phyloP scores from a whole-genome alignment of 2,113 vertebrate species.

The Anolis sagrei region DNA sequence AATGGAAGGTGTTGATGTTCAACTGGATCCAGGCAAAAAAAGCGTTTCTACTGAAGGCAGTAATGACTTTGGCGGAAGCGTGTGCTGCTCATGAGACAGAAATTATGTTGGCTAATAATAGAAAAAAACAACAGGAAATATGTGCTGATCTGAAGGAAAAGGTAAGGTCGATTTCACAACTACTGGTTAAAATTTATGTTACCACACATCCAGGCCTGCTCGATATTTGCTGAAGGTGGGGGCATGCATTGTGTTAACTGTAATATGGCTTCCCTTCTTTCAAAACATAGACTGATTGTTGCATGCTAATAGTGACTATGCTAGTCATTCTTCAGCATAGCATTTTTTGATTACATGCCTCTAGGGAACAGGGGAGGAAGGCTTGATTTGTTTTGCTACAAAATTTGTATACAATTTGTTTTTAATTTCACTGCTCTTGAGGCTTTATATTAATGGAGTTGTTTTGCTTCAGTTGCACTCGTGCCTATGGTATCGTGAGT shows the following conservation, averaged over 20 bases:
- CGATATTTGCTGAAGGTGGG: neutral
- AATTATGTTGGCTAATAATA: slow-evolving; percentile 72
- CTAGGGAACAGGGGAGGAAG: neutral
- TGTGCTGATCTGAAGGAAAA: slow-evolving; percentile 87
- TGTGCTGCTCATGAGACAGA: slow-evolving; percentile 79
- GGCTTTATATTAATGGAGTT: slow-evolving; percentile 11
- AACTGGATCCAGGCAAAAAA: slow-evolving; percentile 78
- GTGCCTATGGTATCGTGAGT: neutral
- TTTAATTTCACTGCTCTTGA: slow-evolving; percentile 23
- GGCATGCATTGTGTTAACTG: neutral
- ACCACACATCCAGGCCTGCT: neutral
- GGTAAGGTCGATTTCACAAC: slow-evolving; percentile 70
- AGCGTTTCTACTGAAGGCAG: slow-evolving; percentile 80
- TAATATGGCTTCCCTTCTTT: neutral
- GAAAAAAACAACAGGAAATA: slow-evolving; percentile 83
- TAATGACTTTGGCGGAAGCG: slow-evolving; percentile 80
- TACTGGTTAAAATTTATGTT: neutral
- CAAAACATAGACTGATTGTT: neutral
- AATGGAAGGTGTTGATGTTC: slow-evolving; percentile 73
- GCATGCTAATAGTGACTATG: neutral
- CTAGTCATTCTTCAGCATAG: neutral
- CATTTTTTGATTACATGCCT: neutral
- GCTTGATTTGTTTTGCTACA: neutral
- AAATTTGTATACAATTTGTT: neutral
- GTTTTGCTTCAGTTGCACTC: neutral